Base-by-base conservation (phyloP, 2,888 invertebrate species). In the Chloroclystis v-ata region DNA sequence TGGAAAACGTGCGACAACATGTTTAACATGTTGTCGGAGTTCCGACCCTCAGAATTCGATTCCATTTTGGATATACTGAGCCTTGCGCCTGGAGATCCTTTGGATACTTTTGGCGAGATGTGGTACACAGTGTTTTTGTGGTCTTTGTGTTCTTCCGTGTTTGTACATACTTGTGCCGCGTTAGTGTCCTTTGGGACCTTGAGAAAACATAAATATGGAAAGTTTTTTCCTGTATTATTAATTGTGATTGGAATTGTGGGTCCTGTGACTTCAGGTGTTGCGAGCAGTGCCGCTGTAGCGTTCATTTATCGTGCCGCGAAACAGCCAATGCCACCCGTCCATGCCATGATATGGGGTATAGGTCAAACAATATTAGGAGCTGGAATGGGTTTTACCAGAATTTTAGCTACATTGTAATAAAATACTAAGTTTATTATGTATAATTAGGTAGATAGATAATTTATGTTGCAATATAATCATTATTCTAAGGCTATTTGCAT, bases 111-210 rank as follows among this genome's bases (percentile, higher is more conserved):
- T 89, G 88, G 92, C 88, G 97, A 97, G 84, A 98, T 98, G 95
- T 98, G 97, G 97, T 97, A 97, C 81, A 95, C 97, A 74, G 94
- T 98, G 75, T 98, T 98, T 86, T 89, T 98, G 68, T 98, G 97
- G 97, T 96, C 96, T 50, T 89, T 98, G 69, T 95, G 97, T 78
- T 97, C 97, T 9, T 98, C 97, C 40, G 91, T 97, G 69, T 92
- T 97, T 74, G 95, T 98, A 59, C 97, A 98, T 81, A 93, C 93
- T 42, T 93, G 97, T 75, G 97, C 97, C 47, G 96, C 96, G 43
- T 85, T 95, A 43, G 95, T 98, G 60, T 95, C 97, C 37, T 97
- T 98, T 75, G 94, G 94, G 54, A 96, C 96, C 38, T 89, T 98
- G 63, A 90, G 97, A 52, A 97, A 97, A 89, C 98, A 98, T 81